These are phyloP conservation scores for Podarcis siculus DNA, from an alignment of 2,797 vertebrate species.

Conservation along the genomic window DNA sequence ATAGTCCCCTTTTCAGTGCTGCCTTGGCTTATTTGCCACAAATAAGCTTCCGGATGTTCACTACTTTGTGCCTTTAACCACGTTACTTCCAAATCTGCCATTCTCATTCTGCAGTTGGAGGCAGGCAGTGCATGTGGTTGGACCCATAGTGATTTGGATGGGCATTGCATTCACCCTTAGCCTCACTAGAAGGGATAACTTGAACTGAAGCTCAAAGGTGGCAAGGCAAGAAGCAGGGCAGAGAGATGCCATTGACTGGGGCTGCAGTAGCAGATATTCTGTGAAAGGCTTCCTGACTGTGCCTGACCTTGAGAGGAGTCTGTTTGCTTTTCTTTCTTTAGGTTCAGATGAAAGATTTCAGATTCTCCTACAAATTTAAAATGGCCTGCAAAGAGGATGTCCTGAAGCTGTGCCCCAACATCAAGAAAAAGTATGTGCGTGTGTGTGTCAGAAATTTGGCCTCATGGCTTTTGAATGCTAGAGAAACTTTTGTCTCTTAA, in stretches of 20 bases:
- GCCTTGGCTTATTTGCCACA: neutral
- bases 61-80: neutral
- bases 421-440: slow-evolving; percentile 93
- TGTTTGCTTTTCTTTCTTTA: slow-evolving; percentile 65
- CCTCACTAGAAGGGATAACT: neutral
- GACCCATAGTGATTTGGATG: no score
- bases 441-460: neutral
- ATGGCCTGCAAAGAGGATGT: slow-evolving; percentile 98
- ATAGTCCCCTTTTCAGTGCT: no score
- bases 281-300: neutral
- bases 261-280: neutral
- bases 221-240: neutral
- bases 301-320: neutral
- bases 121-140: neutral
- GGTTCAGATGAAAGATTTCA: slow-evolving; percentile 98
- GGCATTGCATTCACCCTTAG: neutral
- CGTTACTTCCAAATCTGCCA: neutral
- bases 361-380: slow-evolving; percentile 99
- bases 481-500: neutral
- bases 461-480: neutral
- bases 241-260: no score
- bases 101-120: neutral
- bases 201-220: neutral
- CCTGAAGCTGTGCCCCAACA: slow-evolving; percentile 96
- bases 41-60: neutral